phyloP scores from a whole-genome alignment of 2,888 invertebrate species.

The Scaptomyza cyrtandrae region DNA sequence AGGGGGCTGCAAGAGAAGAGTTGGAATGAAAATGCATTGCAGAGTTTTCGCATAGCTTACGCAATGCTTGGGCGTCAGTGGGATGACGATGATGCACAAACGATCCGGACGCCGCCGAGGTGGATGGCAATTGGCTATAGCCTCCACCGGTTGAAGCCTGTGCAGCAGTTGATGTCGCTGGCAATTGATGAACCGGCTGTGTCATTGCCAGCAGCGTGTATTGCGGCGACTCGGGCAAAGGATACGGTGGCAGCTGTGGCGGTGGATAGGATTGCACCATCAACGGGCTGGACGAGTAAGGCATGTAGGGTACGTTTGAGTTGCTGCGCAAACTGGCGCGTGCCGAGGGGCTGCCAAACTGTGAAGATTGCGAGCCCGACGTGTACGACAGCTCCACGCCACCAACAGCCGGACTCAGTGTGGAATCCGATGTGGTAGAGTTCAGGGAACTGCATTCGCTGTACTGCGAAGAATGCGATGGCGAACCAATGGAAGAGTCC shows the following conservation, averaged over 20 bases:
- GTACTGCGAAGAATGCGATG: slow-evolving; percentile 81
- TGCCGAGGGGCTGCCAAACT: slow-evolving; percentile 77
- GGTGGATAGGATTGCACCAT: slow-evolving; percentile 84
- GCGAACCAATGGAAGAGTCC: slow-evolving; percentile 80
- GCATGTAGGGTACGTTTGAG: slow-evolving; percentile 80
- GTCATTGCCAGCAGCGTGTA: slow-evolving; percentile 66
- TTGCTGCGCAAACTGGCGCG: slow-evolving; percentile 77
- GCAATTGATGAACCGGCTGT: slow-evolving; percentile 42
- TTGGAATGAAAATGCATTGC: neutral
- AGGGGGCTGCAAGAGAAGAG: slow-evolving; percentile 74
- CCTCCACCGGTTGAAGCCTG: slow-evolving; percentile 47
- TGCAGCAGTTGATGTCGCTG: slow-evolving; percentile 25
- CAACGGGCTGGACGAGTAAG: slow-evolving; percentile 80
- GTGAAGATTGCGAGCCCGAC: slow-evolving; percentile 75
- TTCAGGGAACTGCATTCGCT: slow-evolving; percentile 82
- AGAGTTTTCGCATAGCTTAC: slow-evolving; percentile 59
- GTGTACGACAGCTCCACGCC: slow-evolving; percentile 68
- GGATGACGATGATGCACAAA: slow-evolving; percentile 48
- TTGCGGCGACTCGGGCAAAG: slow-evolving; percentile 73
- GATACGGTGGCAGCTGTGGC: slow-evolving; percentile 74
- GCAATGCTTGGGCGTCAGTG: slow-evolving; percentile 72
- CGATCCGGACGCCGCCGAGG: slow-evolving; percentile 62
- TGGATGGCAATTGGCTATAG: slow-evolving; percentile 74
- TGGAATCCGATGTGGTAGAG: slow-evolving; percentile 83
- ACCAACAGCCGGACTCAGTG: slow-evolving; percentile 82